phyloP scores from a whole-genome alignment of 37 sponge, comb jelly and placozoan species.

The Diacarnus erythraeanus region DNA sequence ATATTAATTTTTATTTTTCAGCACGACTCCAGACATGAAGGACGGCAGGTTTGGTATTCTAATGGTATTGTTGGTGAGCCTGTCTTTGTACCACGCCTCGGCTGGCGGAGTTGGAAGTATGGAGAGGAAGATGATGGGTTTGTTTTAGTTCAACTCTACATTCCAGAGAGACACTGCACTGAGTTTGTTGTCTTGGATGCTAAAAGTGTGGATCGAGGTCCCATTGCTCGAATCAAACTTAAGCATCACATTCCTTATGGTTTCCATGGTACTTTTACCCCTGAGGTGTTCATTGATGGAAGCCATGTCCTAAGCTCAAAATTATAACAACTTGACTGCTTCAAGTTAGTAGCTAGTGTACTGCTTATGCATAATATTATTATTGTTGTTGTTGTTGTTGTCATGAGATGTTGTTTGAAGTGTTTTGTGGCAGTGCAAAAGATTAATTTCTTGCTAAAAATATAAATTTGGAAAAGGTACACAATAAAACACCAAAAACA shows the following conservation, averaged over 20 bases:
- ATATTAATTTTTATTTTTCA: no score
- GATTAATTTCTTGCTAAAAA: no score
- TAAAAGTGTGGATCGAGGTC: slow-evolving; percentile 62
- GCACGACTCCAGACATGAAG: slow-evolving; percentile 49
- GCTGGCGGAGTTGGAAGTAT: slow-evolving; percentile 30
- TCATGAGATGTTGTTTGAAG: no score
- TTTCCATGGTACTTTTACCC: slow-evolving; percentile 92
- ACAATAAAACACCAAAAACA: not conserved
- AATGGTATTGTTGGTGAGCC: slow-evolving; percentile 86
- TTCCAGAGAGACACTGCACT: slow-evolving; percentile 73
- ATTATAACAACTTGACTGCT: no score
- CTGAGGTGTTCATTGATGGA: slow-evolving; percentile 57
- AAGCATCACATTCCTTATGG: slow-evolving; percentile 86
- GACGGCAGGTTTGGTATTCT: slow-evolving; percentile 85
- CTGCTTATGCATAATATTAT: no score
- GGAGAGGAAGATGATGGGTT: slow-evolving; percentile 90
- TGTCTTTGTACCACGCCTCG: slow-evolving; percentile 81
- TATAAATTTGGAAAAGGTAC: not conserved
- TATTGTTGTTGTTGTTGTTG: no score
- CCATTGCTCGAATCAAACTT: slow-evolving; percentile 77
- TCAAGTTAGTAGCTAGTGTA: no score
- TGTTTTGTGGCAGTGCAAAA: no score
- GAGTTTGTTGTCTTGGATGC: slow-evolving; percentile 91
- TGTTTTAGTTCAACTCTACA: slow-evolving; percentile 78
- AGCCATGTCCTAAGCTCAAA: slow-evolving; percentile 5